phyloP scores from a whole-genome alignment of 2,113 vertebrate species.

The Spheniscus mendiculus region DNA sequence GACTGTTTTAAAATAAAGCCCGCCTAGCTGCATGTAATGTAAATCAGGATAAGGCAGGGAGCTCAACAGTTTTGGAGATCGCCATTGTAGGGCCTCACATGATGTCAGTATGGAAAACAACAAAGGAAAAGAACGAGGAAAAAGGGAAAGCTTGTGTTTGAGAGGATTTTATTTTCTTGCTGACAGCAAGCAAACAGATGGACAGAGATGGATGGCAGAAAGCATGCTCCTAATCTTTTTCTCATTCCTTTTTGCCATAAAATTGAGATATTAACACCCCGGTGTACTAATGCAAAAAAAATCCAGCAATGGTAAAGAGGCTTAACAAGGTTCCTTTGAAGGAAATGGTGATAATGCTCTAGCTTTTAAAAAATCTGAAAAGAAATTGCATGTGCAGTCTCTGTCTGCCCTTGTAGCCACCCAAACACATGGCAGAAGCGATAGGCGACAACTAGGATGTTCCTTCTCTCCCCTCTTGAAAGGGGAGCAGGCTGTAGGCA shows the following conservation, averaged over 20 bases:
- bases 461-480: not conserved
- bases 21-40: not conserved
- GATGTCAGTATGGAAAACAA: not conserved
- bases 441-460: not conserved
- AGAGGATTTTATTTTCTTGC: not conserved
- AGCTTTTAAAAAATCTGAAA: not conserved
- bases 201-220: not conserved
- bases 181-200: not conserved
- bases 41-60: constrained; percentile 1
- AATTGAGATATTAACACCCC: not conserved
- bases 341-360: not conserved
- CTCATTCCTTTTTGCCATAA: not conserved
- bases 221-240: not conserved
- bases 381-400: not conserved
- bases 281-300: not conserved
- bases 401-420: not conserved
- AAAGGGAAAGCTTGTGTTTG: not conserved
- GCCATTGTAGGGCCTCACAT: not conserved
- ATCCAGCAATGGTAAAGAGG: not conserved
- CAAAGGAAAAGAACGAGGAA: not conserved
- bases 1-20: constrained; percentile 16
- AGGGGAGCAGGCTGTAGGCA: not conserved
- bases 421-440: not conserved
- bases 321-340: not conserved
- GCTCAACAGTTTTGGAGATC: not conserved